Conservation (phyloP, 2,888 invertebrate species). For the Eilema caniola region DNA sequence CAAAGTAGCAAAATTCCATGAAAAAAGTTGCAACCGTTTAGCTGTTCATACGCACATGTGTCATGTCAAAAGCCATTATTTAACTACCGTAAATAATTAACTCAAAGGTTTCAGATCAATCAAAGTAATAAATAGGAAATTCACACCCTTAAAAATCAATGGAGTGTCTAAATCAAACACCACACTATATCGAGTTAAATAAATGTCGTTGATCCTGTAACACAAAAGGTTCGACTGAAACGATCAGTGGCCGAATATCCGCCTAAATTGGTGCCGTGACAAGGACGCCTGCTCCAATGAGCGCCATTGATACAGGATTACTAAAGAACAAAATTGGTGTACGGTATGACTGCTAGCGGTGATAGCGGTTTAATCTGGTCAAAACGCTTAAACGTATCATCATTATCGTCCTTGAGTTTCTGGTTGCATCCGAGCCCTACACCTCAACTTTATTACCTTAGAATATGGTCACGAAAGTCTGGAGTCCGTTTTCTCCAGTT, state of each 20-base stretch:
- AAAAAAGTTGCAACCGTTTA: not conserved
- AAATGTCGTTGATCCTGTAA: conserved; percentile 10
- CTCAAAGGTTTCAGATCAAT: not conserved
- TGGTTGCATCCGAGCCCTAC: no score
- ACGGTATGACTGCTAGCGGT: conserved; percentile 14
- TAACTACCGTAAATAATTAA: not conserved
- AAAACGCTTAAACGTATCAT: not conserved
- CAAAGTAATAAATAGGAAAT: conserved; percentile 1
- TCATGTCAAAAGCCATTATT: not conserved
- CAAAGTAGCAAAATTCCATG: not conserved
- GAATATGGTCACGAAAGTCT: no score
- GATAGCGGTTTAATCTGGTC: not conserved
- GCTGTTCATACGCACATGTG: not conserved
- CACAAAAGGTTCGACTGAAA: conserved; percentile 32
- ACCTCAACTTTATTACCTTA: no score
- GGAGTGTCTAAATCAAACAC: conserved; percentile 29
- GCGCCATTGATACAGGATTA: conserved; percentile 30
- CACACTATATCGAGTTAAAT: conserved; percentile 20
- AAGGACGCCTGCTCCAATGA: conserved; percentile 38
- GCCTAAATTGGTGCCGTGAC: conserved; percentile 41
- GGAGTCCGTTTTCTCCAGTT: no score
- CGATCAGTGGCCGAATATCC: conserved; percentile 37
- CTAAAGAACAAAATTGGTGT: conserved; percentile 33
- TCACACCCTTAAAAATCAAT: conserved; percentile 9
- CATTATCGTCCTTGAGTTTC: no score